A percentile compares a stretch with the other conserved stretches of the same genome.
These are phyloP conservation scores for Orthosia gothica DNA, from an alignment of 2,888 invertebrate species.

Conservation along the genomic window DNA sequence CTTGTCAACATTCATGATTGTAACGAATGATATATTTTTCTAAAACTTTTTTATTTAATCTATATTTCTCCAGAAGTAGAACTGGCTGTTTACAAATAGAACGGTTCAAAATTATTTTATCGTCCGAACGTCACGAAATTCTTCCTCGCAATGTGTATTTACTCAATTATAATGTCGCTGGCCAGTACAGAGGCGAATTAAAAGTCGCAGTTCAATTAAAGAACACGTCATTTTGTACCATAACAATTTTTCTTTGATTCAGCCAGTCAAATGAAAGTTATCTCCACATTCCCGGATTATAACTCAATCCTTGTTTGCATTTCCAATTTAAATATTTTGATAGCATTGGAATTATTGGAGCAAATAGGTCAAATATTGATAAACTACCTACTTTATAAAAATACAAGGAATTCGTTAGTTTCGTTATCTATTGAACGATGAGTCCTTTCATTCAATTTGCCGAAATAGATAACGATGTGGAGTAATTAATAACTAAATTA, in stretches of 20 bases:
- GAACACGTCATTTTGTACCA: conserved; percentile 40
- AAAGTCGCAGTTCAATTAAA: conserved; percentile 48
- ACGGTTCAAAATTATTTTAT: conserved; percentile 20
- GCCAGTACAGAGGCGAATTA: conserved; percentile 59
- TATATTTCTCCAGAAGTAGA: neutral
- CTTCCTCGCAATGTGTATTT: conserved; percentile 59
- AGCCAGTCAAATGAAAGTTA: conserved; percentile 54
- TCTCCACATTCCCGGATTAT: conserved; percentile 56
- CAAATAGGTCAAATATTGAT: conserved; percentile 57
- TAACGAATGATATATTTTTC: conserved; percentile 19
- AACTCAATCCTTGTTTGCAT: conserved; percentile 57
- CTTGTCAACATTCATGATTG: conserved; percentile 65
- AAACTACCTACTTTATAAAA: conserved; percentile 34
- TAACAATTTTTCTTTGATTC: conserved; percentile 52
- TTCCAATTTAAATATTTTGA: conserved; percentile 45
- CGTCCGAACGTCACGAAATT: conserved; percentile 61
- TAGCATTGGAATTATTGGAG: conserved; percentile 44
- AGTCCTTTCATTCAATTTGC: conserved; percentile 13
- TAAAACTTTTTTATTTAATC: neutral
- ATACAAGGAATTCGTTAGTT: conserved; percentile 24
- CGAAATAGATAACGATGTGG: conserved; percentile 16
- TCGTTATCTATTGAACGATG: conserved; percentile 16
- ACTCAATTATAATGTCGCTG: conserved; percentile 52
- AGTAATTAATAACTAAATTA: conserved; percentile 25
- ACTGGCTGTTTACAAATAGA: conserved; percentile 25